Evolutionary conservation across 53 echinoderm and acorn worm genomes (phyloP), one percentile per base, ranked within the genome.

Genomic region (Holothuria leucospilota): DNA sequence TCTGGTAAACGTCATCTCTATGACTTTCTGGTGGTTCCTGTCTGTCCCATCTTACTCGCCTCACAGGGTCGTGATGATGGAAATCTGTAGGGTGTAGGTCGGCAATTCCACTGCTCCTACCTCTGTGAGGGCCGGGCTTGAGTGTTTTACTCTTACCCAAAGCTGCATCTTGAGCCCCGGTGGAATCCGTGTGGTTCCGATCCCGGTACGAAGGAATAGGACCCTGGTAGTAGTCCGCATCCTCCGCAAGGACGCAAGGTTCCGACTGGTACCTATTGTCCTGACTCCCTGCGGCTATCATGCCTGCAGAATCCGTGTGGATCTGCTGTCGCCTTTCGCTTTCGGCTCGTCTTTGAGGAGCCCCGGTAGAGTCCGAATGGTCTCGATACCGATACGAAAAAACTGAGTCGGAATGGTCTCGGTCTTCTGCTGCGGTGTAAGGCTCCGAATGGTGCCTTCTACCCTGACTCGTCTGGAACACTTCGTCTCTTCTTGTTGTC

Each of bases 401-500:
- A 63, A 63, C 6, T 4, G 63, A 63, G 63, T 63, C 63, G 6
- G 5, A 63, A 63, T 63, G 63, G 63, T 63, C 63, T 63, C 63
- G 5, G 4, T 63, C 25, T 11, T 63, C 63, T 13, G 12, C 63
- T 7, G 12, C 6, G 63, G 25, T 25, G 4, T 6, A 7, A 25
- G 63, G 63, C 63, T 63, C 63, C 63, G 63, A 63, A 63, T 63
- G 63, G 63, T 63, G 63, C 63, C 63, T 63, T 63, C 63, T 63
- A 63, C 63, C n/a, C n/a, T n/a, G n/a, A n/a, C n/a, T n/a, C n/a
- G n/a, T n/a, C n/a, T n/a, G n/a, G n/a, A n/a, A n/a, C 25, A 21
- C 63, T 63, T 63, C 63, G 25, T 63, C 25, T 63, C 21, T 63
- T 25, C 21, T 25, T 23, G 21, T 21, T 21, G 63, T 21, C 25